These are phyloP conservation scores for Sesamia nonagrioides DNA, from an alignment of 1,140 invertebrate genomes.

Conservation along the genomic window DNA sequence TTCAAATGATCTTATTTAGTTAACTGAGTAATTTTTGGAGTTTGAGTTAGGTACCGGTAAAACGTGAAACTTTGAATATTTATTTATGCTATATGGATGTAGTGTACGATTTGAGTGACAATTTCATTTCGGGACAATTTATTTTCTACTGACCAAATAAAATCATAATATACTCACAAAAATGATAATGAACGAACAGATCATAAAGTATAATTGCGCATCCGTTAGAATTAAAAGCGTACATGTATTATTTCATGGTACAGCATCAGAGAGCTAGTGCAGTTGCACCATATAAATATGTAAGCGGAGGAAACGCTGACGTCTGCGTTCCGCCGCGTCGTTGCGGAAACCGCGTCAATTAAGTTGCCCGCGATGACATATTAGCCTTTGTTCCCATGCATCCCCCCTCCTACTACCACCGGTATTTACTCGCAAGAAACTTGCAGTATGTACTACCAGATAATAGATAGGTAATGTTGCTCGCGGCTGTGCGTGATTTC, in stretches of 20 bases:
- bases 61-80: conserved; percentile 24
- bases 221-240: conserved; percentile 57
- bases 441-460: conserved; percentile 34
- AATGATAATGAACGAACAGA: not conserved
- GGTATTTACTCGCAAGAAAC: conserved; percentile 69
- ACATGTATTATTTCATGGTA: conserved; percentile 60
- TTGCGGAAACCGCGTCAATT: conserved; percentile 85
- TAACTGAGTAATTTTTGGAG: conserved; percentile 35
- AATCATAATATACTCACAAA: not conserved
- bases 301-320: conserved; percentile 78
- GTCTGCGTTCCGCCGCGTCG: conserved; percentile 79
- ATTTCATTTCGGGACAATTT: conserved; percentile 3
- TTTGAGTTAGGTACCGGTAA: conserved; percentile 25
- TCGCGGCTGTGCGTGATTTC: conserved; percentile 47
- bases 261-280: conserved; percentile 50
- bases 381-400: conserved; percentile 81
- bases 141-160: not conserved
- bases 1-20: conserved; percentile 10
- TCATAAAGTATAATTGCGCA: not conserved
- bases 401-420: conserved; percentile 55
- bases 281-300: conserved; percentile 81
- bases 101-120: not conserved
- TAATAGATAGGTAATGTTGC: conserved; percentile 44
- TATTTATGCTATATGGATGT: conserved; percentile 9
- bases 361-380: conserved; percentile 85